Percentiles rank a stretch among this genome's conserved stretches.
Evolutionary conservation across 2,888 invertebrate species (phyloP).

Genomic region (Pristionchus exspectatus): DNA sequence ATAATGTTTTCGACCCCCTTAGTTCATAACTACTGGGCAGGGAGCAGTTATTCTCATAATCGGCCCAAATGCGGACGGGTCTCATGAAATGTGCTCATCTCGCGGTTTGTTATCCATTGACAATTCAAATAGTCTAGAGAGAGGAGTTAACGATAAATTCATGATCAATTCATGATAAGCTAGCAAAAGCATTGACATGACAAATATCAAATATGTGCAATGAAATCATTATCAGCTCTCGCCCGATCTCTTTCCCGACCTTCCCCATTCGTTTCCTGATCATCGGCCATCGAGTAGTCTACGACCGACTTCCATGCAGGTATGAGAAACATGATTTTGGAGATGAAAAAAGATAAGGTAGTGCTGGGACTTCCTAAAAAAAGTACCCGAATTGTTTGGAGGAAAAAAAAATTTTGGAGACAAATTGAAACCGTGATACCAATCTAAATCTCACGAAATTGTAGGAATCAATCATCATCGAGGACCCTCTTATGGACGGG

Average conservation of each 20-base stretch:
- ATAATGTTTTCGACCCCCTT: no score
- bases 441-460: background rate
- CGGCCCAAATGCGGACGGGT: no score
- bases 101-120: no score
- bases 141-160: no score
- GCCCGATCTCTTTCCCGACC: background rate
- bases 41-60: no score
- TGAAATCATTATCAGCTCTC: background rate
- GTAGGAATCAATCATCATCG: background rate
- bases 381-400: background rate
- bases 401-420: background rate
- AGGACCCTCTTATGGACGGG: conserved; percentile 10
- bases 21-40: no score
- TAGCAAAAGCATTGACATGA: no score
- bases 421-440: background rate
- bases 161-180: no score
- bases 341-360: no score
- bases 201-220: background rate
- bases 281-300: background rate
- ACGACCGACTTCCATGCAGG: background rate
- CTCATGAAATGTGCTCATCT: no score
- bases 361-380: background rate
- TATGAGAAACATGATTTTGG: background rate
- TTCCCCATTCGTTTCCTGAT: background rate
- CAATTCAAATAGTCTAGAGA: no score